Evolutionary conservation across 1,140 invertebrate genomes (phyloP).

Genomic region (Antheraea mylitta): DNA sequence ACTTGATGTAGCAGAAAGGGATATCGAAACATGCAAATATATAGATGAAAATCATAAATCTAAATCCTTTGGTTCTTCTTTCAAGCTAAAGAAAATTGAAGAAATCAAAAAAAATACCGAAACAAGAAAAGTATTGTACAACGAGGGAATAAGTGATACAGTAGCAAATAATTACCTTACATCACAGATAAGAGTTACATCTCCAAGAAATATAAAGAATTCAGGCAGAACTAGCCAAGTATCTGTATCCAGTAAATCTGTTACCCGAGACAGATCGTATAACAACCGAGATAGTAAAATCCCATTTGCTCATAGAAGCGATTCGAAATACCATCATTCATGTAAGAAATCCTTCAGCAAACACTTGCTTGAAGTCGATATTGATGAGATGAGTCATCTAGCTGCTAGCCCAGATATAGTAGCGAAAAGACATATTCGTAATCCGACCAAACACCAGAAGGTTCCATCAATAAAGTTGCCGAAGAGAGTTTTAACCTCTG

Average conservation of each 20-base stretch:
- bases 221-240: neutral
- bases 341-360: slow-evolving; percentile 16
- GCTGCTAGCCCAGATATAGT: slow-evolving; percentile 12
- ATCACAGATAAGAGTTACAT: neutral
- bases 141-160: slow-evolving; percentile 35
- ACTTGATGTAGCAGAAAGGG: slow-evolving; percentile 20
- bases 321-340: slow-evolving; percentile 26
- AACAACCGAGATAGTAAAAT: neutral
- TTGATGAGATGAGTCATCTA: slow-evolving; percentile 11
- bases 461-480: slow-evolving; percentile 33
- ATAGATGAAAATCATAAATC: slow-evolving; percentile 1
- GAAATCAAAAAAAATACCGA: neutral
- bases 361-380: neutral
- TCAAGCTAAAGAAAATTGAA: slow-evolving; percentile 12
- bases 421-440: neutral
- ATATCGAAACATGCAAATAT: slow-evolving; percentile 11
- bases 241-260: neutral
- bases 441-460: slow-evolving; percentile 10
- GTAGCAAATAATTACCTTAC: slow-evolving; percentile 16
- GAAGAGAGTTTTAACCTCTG: slow-evolving; percentile 46
- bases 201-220: slow-evolving; percentile 1
- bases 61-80: slow-evolving; percentile 4
- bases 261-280: neutral
- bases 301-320: slow-evolving; percentile 21
- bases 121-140: slow-evolving; percentile 27